Conservation (phyloP, 2,888 invertebrate species). For the Timema cristinae region DNA sequence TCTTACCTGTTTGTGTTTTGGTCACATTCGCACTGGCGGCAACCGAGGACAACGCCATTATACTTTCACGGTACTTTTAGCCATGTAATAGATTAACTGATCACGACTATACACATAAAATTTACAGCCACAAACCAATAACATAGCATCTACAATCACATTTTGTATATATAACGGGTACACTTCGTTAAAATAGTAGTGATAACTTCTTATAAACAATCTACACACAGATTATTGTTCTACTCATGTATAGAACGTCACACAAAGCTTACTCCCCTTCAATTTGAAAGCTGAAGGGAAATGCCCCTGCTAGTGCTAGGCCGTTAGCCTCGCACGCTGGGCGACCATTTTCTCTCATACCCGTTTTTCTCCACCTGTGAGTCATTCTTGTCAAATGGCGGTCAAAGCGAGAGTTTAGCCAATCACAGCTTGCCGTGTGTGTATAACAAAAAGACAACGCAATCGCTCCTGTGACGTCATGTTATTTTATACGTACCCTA, state of each 20-base stretch:
- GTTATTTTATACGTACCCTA: constrained; percentile 35
- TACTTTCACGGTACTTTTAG: constrained; percentile 36
- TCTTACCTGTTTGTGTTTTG: constrained; percentile 34
- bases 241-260: constrained; percentile 24
- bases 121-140: not conserved
- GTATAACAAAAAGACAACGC: constrained; percentile 44
- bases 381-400: constrained; percentile 64
- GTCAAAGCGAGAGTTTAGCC: constrained; percentile 45
- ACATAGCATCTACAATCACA: not conserved
- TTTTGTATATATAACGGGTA: not conserved
- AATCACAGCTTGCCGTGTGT: constrained; percentile 42
- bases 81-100: constrained; percentile 31
- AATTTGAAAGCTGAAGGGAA: constrained; percentile 37
- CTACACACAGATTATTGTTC: constrained; percentile 3
- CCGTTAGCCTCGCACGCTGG: constrained; percentile 55
- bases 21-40: constrained; percentile 38
- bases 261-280: constrained; percentile 31
- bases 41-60: constrained; percentile 44
- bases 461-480: constrained; percentile 46
- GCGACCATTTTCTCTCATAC: constrained; percentile 50
- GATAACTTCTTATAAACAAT: no score
- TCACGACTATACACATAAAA: constrained; percentile 21
- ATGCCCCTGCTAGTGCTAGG: constrained; percentile 28
- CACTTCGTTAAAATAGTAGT: constrained; percentile 7
- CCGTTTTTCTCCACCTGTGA: constrained; percentile 61